Evolutionary conservation across 2,797 vertebrate species (phyloP).

Genomic region (Scarus forsteni): DNA sequence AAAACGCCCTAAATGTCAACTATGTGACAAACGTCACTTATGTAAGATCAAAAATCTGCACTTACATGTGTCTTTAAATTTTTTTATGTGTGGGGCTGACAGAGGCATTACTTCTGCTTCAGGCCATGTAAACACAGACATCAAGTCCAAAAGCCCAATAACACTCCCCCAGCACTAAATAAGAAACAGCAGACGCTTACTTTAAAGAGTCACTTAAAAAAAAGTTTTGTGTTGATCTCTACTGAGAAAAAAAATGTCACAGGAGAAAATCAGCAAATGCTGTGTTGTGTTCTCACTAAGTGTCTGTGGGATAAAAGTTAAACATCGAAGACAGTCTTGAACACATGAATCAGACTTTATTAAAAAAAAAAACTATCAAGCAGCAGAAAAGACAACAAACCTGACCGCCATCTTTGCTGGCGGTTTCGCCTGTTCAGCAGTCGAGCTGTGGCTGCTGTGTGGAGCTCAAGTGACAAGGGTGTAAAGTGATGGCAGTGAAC

Average conservation of each 20-base stretch:
- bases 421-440: conserved; percentile 23
- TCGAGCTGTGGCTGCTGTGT: conserved; percentile 58
- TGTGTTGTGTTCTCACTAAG: conserved; percentile 18
- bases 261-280: conserved; percentile 16
- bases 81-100: conserved; percentile 40
- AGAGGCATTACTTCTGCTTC: conserved; percentile 51
- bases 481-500: conserved; percentile 68
- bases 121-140: conserved; percentile 63
- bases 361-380: conserved; percentile 1
- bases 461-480: conserved; percentile 66
- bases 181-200: conserved; percentile 46
- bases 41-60: conserved; percentile 10
- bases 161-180: conserved; percentile 47
- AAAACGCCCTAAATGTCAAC: neutral
- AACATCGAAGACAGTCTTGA: neutral
- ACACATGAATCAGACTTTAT: neutral
- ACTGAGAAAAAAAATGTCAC: conserved; percentile 30
- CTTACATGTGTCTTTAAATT: conserved; percentile 49
- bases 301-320: conserved; percentile 15
- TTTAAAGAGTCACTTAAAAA: conserved; percentile 54
- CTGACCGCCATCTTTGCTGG: conserved; percentile 11
- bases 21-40: conserved; percentile 2
- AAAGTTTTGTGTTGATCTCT: conserved; percentile 37
- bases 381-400: conserved; percentile 4
- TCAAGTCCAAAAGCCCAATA: conserved; percentile 47